These are phyloP conservation scores for Centropristis striata DNA, from an alignment of 2,113 vertebrate genomes.

Conservation along the genomic window DNA sequence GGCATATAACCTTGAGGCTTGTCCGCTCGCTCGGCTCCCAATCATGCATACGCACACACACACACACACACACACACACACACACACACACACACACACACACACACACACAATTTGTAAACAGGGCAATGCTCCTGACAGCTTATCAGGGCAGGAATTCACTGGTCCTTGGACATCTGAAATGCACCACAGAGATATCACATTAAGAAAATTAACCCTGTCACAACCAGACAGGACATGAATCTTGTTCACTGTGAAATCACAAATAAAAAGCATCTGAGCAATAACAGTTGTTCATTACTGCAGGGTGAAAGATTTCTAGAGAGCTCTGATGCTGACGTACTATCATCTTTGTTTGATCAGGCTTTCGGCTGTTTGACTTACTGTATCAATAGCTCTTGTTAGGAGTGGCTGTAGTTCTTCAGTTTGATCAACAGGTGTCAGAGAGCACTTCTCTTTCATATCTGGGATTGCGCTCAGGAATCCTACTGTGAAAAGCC, in stretches of 20 bases:
- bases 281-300: neutral
- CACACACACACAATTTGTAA: constrained; percentile 31
- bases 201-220: constrained; percentile 68
- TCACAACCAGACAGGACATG: neutral
- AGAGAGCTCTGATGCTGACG: neutral
- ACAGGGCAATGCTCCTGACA: constrained; percentile 64
- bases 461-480: constrained; percentile 41
- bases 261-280: neutral
- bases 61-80: constrained; percentile 18
- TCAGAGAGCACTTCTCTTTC: constrained; percentile 63
- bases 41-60: neutral
- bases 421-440: constrained; percentile 74
- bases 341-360: constrained; percentile 11
- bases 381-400: constrained; percentile 27
- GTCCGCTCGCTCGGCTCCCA: constrained; percentile 43
- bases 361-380: constrained; percentile 8
- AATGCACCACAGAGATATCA: constrained; percentile 59
- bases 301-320: neutral
- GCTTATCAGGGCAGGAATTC: constrained; percentile 81
- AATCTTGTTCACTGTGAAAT: neutral
- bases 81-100: constrained; percentile 4
- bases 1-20: constrained; percentile 77
- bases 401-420: constrained; percentile 58
- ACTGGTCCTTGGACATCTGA: constrained; percentile 78
- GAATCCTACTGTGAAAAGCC: constrained; percentile 67